These are phyloP conservation scores for Acronicta psi DNA, from an alignment of 2,888 invertebrate genomes.

Conservation along the genomic window DNA sequence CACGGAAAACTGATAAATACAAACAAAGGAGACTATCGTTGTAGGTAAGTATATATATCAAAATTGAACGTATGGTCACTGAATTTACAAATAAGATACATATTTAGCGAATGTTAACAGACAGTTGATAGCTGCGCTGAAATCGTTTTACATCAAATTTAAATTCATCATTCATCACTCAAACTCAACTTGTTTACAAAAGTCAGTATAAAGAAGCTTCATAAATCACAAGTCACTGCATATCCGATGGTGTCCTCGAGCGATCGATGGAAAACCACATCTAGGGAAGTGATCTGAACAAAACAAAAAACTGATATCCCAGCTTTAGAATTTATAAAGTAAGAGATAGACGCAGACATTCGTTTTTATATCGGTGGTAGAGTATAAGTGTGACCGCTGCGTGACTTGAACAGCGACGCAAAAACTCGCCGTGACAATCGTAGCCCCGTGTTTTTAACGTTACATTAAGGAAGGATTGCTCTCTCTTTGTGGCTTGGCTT, in stretches of 20 bases:
- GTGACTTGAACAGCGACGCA: slow-evolving; percentile 52
- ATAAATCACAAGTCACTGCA: slow-evolving; percentile 10
- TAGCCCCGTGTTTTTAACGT: slow-evolving; percentile 49
- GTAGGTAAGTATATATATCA: not conserved
- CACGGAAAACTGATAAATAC: not conserved
- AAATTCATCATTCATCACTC: slow-evolving; percentile 9
- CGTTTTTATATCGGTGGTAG: slow-evolving; percentile 46
- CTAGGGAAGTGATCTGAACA: slow-evolving; percentile 25
- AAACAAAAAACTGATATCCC: slow-evolving; percentile 27
- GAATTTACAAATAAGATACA: not conserved
- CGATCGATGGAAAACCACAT: slow-evolving; percentile 14
- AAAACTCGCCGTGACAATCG: slow-evolving; percentile 52
- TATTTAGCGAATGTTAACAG: slow-evolving; percentile 9
- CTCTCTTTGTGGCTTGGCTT: slow-evolving; percentile 51
- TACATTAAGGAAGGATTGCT: slow-evolving; percentile 52
- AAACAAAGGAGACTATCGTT: not conserved
- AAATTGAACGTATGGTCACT: not conserved
- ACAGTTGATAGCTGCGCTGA: slow-evolving; percentile 3
- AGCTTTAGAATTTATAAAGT: slow-evolving; percentile 38
- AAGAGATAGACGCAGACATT: slow-evolving; percentile 30
- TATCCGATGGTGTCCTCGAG: slow-evolving; percentile 13
- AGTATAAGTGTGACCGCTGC: slow-evolving; percentile 51
- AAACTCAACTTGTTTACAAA: slow-evolving; percentile 4
- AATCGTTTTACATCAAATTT: slow-evolving; percentile 15
- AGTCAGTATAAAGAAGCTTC: slow-evolving; percentile 4